Evolutionary conservation across 2,888 invertebrate genomes (phyloP), one percentile per base, ranked within the genome.

Genomic region (Psococerastis gibbosa): DNA sequence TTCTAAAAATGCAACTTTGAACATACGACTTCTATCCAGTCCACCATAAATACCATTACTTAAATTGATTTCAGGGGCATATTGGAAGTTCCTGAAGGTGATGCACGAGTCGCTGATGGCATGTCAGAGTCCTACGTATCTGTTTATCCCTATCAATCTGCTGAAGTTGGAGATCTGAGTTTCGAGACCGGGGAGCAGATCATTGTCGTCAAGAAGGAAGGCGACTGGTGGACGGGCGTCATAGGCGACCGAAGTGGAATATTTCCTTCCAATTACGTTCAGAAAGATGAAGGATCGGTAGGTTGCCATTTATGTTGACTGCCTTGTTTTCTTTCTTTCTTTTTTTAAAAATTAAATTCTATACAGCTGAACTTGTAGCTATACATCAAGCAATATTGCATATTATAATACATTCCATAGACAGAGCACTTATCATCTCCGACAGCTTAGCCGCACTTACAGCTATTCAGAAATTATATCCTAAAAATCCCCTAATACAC

Each of bases 171-270:
- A 0, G 98, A 98, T 67, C 67, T 98, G 47, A 77, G 70, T 46
- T 95, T 95, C 62, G 79, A 81, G 51, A 69, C 69, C 49, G 74
- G 92, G 0, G 95, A 95, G 61, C 67, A 81, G 52, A 81, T 98
- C 46, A 70, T 75, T 52, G 92, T 98, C 2, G 71, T 75, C 32
- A 78, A 88, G 49, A 77, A 83, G 49, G 92, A 95, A 48, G 95
- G 92, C 0, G 95, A 97, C 58, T 98, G 97, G 97, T 98, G 97
- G 97, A 94, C 94, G 3, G 97, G 97, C 22, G 73, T 77, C 50
- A 73, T 89, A 51, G 85, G 80, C 32, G 69, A 75, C 53, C 71
- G 78, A 49, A 73, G 72, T 8, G 98, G 98, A 44, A 91, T 97
- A 52, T 98, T 98, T 65, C 98, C 98, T 0, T 91, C 89, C 2